Evolutionary conservation across 2,888 invertebrate species (phyloP), one percentile per base, ranked within the genome.

Genomic region (Drosophila buzzatii): DNA sequence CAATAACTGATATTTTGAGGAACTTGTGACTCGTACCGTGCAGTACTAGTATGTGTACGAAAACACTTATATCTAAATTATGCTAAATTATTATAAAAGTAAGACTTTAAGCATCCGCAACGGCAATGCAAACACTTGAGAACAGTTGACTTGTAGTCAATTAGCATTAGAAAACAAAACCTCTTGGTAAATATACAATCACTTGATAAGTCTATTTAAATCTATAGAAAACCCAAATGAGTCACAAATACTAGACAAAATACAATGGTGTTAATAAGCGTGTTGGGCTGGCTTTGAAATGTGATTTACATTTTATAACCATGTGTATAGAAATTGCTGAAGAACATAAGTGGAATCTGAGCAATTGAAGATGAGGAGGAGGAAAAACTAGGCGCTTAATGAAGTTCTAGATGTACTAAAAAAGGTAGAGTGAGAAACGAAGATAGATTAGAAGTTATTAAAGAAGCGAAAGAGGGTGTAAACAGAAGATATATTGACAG

Each of bases 81-180:
- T 60, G 61, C 51, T 52, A 39, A 41, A 56, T 20, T 7, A 31
- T 18, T 9, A 14, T 27, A 59, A 35, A 31, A 39, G 27, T 35
- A 8, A n/a, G n/a, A 16, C 23, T 10, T 0, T 16, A 37, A 12
- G 45, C 47, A 66, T 59, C 74, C 79, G 65, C 62, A 57, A 70
- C 49, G 42, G 41, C 9, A 53, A 16, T 1, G 56, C 39, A 79
- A 77, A 70, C 66, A 76, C 45, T 42, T 2, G 42, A 14, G 41
- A 33, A 37, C 31, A 44, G 42, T 35, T 41, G 18, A 37, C 44
- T 57, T 27, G 56, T 16, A 60, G 53, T 45, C 56, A 74, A 74
- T 74, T 74, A 53, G 59, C 79, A 73, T 58, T 12, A 3, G 27
- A 42, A 51, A 59, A 56, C 77, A 62, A 56, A 35, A 14, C n/a